Evolutionary conservation across 2,113 vertebrate species (phyloP).

Genomic region (Spermophilus dauricus): DNA sequence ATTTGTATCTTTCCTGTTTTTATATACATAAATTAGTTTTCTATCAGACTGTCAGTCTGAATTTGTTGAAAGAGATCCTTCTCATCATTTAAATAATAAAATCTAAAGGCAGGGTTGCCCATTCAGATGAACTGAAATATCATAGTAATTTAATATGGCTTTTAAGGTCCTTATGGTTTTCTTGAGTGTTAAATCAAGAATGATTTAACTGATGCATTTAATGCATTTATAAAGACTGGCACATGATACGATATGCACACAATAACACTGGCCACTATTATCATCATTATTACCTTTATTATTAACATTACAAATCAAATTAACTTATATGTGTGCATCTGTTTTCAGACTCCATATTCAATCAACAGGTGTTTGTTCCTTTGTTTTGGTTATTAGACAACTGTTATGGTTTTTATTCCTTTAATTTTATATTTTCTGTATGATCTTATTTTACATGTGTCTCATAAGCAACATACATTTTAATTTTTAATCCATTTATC

Average conservation of each 20-base stretch:
- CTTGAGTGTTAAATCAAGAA: not conserved
- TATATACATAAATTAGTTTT: not conserved
- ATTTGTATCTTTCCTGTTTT: not conserved
- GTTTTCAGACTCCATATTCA: not conserved
- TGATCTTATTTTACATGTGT: not conserved
- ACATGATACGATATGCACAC: not conserved
- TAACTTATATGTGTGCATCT: not conserved
- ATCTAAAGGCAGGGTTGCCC: not conserved
- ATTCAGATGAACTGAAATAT: not conserved
- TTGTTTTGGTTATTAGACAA: not conserved
- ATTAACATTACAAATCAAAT: not conserved
- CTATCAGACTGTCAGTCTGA: not conserved
- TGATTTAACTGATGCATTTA: not conserved
- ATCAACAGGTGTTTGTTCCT: not conserved
- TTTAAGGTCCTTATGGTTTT: not conserved
- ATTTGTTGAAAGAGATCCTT: not conserved
- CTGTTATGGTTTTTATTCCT: not conserved
- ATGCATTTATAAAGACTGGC: not conserved
- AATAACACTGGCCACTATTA: not conserved
- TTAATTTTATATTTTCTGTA: slow-evolving; percentile 1
- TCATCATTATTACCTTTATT: not conserved
- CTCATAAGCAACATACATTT: not conserved
- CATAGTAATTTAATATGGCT: not conserved
- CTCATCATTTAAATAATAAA: not conserved
- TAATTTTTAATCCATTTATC: not conserved